Conservation (phyloP, 2,113 vertebrate species). For the Syrrhaptes paradoxus region DNA sequence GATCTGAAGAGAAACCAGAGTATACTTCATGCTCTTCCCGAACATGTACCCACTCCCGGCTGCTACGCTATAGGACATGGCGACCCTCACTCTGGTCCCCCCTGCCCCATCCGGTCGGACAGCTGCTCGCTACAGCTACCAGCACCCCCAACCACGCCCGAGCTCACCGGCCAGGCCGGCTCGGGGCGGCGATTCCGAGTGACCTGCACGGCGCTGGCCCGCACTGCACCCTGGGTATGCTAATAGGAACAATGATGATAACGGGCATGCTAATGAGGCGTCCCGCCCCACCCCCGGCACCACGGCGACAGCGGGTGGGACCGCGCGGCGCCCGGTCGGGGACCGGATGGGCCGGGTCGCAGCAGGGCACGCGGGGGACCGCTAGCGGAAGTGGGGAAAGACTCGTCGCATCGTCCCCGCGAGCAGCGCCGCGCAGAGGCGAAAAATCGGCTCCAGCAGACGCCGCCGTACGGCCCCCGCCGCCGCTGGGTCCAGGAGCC, state of each 20-base stretch:
- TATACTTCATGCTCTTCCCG: neutral
- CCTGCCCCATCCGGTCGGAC: too few species aligned
- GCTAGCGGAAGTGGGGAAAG: too few species aligned
- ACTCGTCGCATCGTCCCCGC: too few species aligned
- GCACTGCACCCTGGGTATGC: neutral
- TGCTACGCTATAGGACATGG: rapidly evolving
- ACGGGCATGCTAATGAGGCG: neutral
- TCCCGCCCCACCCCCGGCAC: neutral
- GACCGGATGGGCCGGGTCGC: too few species aligned
- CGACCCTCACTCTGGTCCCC: rapidly evolving
- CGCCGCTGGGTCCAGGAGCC: too few species aligned
- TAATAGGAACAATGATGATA: neutral
- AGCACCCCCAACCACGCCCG: too few species aligned
- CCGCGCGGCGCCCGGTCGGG: too few species aligned
- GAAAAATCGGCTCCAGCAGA: neutral
- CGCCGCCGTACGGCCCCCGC: too few species aligned
- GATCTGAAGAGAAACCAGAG: slow-evolving; percentile 48
- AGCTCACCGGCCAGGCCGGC: rapidly evolving
- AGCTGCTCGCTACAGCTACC: rapidly evolving
- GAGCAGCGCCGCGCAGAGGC: neutral
- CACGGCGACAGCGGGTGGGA: too few species aligned
- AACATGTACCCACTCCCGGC: rapidly evolving
- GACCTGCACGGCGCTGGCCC: too few species aligned
- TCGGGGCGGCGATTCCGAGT: neutral
- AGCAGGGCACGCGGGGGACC: too few species aligned